Evolutionary conservation across 37 sponge, comb jelly and placozoan genomes (phyloP).

Genomic region (Beroe forskalii): DNA sequence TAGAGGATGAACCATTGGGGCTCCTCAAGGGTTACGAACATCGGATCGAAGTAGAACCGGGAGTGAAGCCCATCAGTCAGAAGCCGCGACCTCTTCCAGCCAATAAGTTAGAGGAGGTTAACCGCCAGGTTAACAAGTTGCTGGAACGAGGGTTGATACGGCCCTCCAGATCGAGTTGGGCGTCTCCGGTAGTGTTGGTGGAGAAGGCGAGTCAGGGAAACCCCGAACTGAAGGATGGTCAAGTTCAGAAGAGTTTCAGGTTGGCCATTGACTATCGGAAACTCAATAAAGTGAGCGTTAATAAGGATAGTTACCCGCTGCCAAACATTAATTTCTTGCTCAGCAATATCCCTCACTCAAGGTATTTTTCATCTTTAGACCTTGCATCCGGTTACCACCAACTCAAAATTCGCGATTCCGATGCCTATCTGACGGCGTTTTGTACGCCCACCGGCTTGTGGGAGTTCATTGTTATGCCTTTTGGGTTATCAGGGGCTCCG

Average conservation of each 20-base stretch:
- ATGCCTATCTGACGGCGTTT: constrained; percentile 75
- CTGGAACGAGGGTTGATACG: constrained; percentile 65
- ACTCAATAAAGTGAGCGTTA: constrained; percentile 67
- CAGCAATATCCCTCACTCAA: constrained; percentile 42
- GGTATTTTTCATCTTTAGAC: constrained; percentile 70
- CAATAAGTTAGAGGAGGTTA: background rate
- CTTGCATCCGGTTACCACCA: constrained; percentile 77
- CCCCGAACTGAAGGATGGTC: background rate
- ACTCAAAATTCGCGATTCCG: constrained; percentile 63
- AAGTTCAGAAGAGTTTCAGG: constrained; percentile 52
- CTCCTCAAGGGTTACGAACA: constrained; percentile 34
- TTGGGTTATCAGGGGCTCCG: constrained; percentile 71
- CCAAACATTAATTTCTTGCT: constrained; percentile 70
- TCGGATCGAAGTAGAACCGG: constrained; percentile 67
- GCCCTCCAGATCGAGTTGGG: constrained; percentile 72
- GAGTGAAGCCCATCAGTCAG: constrained; percentile 67
- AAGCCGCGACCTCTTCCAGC: constrained; percentile 65
- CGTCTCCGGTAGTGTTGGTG: constrained; percentile 70
- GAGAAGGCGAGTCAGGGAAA: constrained; percentile 45
- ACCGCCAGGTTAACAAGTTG: constrained; percentile 39
- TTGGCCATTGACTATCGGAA: constrained; percentile 72
- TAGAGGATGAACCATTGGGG: constrained; percentile 66
- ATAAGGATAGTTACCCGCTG: constrained; percentile 72
- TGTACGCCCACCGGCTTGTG: constrained; percentile 70
- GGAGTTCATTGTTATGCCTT: constrained; percentile 73